phyloP scores from a whole-genome alignment of 2,888 invertebrate species.

The Drosophila picticornis region DNA sequence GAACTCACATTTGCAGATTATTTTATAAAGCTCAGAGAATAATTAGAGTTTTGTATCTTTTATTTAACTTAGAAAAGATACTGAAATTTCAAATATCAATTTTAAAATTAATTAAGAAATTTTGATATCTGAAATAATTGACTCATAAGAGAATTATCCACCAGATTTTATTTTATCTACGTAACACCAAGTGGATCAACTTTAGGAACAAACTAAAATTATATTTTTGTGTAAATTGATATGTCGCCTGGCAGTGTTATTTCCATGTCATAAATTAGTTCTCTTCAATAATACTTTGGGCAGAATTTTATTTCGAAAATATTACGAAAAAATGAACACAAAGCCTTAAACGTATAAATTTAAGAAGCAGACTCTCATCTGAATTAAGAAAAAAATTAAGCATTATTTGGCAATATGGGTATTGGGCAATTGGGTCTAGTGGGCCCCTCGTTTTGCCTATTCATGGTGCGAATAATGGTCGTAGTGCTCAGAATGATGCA shows the following conservation, averaged over 20 bases:
- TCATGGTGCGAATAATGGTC: conserved; percentile 82
- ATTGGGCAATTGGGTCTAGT: conserved; percentile 8
- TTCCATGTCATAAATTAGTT: not conserved
- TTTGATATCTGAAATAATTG: not conserved
- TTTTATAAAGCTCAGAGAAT: not conserved
- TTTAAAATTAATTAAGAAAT: not conserved
- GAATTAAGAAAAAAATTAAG: conserved; percentile 31
- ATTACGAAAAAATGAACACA: conserved; percentile 31
- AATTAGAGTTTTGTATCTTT: not conserved
- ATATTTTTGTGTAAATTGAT: too few species aligned
- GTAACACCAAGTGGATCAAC: not conserved
- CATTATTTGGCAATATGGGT: conserved; percentile 52
- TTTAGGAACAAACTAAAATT: not conserved
- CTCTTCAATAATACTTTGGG: conserved; percentile 47
- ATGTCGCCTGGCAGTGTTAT: not conserved
- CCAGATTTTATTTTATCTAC: not conserved
- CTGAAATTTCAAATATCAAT: not conserved
- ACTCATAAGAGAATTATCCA: not conserved
- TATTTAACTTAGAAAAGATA: not conserved
- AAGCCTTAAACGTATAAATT: conserved; percentile 38
- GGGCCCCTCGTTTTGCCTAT: conserved; percentile 28
- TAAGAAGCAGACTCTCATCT: conserved; percentile 7
- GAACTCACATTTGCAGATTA: not conserved
- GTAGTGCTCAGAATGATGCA: conserved; percentile 81
- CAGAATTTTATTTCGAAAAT: conserved; percentile 48